A percentile compares a stretch with the other conserved stretches of the same genome.
Evolutionary conservation across 2,888 invertebrate genomes (phyloP).

Genomic region (Philereme vetulata): DNA sequence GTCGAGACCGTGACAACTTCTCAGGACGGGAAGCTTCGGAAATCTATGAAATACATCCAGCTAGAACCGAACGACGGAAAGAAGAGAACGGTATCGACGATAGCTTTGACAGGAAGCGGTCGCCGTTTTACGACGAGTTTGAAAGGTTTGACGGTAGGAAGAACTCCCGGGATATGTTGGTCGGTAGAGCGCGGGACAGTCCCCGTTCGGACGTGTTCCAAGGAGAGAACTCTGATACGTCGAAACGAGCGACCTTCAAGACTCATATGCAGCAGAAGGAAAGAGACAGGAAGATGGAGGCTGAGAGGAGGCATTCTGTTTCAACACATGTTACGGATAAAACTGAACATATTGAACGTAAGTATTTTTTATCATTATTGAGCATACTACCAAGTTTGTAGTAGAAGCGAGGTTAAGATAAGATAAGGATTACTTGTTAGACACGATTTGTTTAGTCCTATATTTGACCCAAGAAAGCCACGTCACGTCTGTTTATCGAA

Average conservation of each 20-base stretch:
- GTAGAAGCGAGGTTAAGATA: no score
- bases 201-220: conserved; percentile 72
- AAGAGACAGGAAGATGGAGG: conserved; percentile 84
- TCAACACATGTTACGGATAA: conserved; percentile 90
- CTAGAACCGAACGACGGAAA: conserved; percentile 63
- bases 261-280: conserved; percentile 89
- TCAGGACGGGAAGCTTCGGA: conserved; percentile 76
- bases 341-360: conserved; percentile 81
- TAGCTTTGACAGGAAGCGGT: conserved; percentile 66
- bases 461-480: no score
- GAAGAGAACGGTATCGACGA: conserved; percentile 69
- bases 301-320: conserved; percentile 89
- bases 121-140: conserved; percentile 73
- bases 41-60: conserved; percentile 75
- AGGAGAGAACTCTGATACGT: conserved; percentile 59
- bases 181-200: conserved; percentile 73
- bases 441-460: no score
- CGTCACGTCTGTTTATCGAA: no score
- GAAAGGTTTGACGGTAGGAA: conserved; percentile 77
- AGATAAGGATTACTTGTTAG: no score
- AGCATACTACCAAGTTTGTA: no score
- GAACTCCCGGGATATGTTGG: conserved; percentile 79
- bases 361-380: conserved; percentile 43
- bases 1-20: conserved; percentile 67
- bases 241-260: conserved; percentile 87